These are phyloP conservation scores for Eumaeus atala DNA, from an alignment of 1,140 invertebrate species.

Conservation along the genomic window DNA sequence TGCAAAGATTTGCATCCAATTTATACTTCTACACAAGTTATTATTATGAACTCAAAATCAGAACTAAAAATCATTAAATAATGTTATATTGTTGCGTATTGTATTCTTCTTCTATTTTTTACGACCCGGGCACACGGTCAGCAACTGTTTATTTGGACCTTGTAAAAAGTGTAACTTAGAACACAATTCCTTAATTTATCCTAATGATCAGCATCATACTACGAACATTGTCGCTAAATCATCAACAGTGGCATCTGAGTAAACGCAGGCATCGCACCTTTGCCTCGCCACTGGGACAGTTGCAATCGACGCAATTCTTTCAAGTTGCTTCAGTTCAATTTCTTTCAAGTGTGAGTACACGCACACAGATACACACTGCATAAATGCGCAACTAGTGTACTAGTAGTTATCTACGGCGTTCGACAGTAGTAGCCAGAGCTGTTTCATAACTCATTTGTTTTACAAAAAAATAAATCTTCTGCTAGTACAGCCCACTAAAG, in stretches of 20 bases:
- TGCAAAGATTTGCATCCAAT: no score
- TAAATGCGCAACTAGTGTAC: slow-evolving; percentile 19
- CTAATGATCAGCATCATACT: slow-evolving; percentile 5
- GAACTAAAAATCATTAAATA: slow-evolving; percentile 22
- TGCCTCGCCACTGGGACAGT: not conserved
- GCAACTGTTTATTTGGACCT: slow-evolving; percentile 22
- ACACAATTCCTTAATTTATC: slow-evolving; percentile 28
- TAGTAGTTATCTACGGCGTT: slow-evolving; percentile 31
- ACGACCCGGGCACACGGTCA: slow-evolving; percentile 12
- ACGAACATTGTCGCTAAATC: slow-evolving; percentile 1
- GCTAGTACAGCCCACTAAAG: slow-evolving; percentile 28
- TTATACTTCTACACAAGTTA: slow-evolving; percentile 25
- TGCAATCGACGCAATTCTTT: not conserved
- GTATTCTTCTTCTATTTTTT: no score
- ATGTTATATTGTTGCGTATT: slow-evolving; percentile 25
- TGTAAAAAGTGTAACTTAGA: slow-evolving; percentile 22
- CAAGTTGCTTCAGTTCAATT: slow-evolving; percentile 6
- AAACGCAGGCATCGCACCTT: not conserved
- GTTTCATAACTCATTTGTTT: slow-evolving; percentile 28
- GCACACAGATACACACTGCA: slow-evolving; percentile 17
- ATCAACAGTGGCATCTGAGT: slow-evolving; percentile 3
- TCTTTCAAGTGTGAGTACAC: not conserved
- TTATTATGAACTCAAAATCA: slow-evolving; percentile 13
- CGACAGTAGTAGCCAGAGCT: slow-evolving; percentile 27
- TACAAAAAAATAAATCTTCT: slow-evolving; percentile 23